A percentile compares a stretch with the other conserved stretches of the same genome.
phyloP scores from a whole-genome alignment of 2,797 vertebrate species.

The Chanos chanos region DNA sequence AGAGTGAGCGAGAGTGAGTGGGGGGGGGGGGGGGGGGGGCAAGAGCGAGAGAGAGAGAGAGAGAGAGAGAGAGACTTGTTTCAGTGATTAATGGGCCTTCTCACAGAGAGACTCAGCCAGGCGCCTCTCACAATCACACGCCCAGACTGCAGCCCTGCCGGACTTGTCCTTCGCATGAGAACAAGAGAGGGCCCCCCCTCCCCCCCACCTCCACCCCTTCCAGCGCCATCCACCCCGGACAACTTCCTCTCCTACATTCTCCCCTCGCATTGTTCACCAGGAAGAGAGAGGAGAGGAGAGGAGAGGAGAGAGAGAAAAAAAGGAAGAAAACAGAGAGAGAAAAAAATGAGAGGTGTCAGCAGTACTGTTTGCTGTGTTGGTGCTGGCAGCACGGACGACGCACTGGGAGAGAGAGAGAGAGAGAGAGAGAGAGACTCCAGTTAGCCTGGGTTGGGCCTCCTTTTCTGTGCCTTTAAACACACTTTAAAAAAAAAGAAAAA shows the following conservation, averaged over 20 bases:
- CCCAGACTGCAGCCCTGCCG: slow-evolving; percentile 69
- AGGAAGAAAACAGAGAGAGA: slow-evolving; percentile 31
- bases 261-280: slow-evolving; percentile 45
- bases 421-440: slow-evolving; percentile 52
- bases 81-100: slow-evolving; percentile 78
- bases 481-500: too few relatives aligned
- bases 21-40: slow-evolving; percentile 53
- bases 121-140: slow-evolving; percentile 71
- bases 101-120: slow-evolving; percentile 69
- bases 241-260: slow-evolving; percentile 43
- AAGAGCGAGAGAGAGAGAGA: background rate
- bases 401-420: slow-evolving; percentile 49
- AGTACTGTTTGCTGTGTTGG: slow-evolving; percentile 42
- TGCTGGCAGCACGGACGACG: slow-evolving; percentile 41
- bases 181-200: slow-evolving; percentile 55
- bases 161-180: slow-evolving; percentile 75
- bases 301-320: slow-evolving; percentile 17
- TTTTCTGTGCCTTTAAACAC: slow-evolving; percentile 71
- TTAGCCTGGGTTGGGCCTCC: slow-evolving; percentile 52
- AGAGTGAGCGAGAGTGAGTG: background rate
- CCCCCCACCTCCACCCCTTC: slow-evolving; percentile 52
- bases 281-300: slow-evolving; percentile 31
- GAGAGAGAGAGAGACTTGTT: slow-evolving; percentile 50
- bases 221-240: slow-evolving; percentile 28
- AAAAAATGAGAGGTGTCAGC: slow-evolving; percentile 51